These are phyloP conservation scores for Eupithecia insigniata DNA, from an alignment of 2,888 invertebrate genomes.

Conservation along the genomic window DNA sequence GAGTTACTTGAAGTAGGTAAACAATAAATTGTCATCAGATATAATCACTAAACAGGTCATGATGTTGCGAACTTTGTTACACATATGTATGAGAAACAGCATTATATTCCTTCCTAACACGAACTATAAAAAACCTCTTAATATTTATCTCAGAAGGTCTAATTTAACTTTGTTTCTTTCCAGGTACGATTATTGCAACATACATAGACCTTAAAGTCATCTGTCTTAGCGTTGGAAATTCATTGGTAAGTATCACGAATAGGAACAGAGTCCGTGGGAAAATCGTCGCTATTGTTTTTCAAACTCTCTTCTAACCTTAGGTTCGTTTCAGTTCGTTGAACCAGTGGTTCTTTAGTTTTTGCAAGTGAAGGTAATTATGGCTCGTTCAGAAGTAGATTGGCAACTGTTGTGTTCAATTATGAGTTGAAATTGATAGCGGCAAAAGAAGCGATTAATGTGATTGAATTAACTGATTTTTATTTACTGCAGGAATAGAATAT, in stretches of 20 bases:
- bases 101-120: slow-evolving; percentile 23
- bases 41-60: background rate
- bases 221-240: slow-evolving; percentile 43
- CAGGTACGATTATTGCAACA: background rate
- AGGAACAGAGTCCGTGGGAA: slow-evolving; percentile 68
- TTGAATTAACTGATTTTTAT: background rate
- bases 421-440: background rate
- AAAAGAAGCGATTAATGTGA: background rate
- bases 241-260: slow-evolving; percentile 35
- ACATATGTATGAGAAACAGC: slow-evolving; percentile 6
- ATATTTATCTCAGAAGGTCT: background rate
- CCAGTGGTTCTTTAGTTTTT: slow-evolving; percentile 42
- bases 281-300: slow-evolving; percentile 66
- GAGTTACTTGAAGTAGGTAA: background rate
- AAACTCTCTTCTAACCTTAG: slow-evolving; percentile 64
- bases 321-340: slow-evolving; percentile 66
- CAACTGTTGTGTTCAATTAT: background rate
- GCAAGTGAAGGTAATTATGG: slow-evolving; percentile 11
- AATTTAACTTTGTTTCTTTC: slow-evolving; percentile 4
- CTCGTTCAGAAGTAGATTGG: slow-evolving; percentile 12
- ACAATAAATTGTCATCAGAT: background rate
- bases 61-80: background rate
- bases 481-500: background rate
- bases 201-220: background rate
- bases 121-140: slow-evolving; percentile 9